A percentile compares a stretch with the other conserved stretches of the same genome.
Evolutionary conservation across 2,797 vertebrate genomes (phyloP).

Genomic region (Gorsachius magnificus): DNA sequence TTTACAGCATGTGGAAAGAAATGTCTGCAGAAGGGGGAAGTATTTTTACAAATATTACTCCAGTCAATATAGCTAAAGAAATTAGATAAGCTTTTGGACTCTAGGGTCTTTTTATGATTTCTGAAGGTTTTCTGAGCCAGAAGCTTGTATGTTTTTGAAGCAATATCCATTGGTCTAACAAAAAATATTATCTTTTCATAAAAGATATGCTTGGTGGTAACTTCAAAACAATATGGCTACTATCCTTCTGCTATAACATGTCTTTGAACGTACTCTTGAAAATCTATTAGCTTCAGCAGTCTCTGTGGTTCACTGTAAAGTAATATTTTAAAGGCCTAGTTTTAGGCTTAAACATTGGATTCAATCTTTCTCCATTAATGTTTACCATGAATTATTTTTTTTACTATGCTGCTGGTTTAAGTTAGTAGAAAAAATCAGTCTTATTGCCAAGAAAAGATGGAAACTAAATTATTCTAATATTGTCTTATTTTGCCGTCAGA

Average conservation of each 20-base stretch:
- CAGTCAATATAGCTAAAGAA: not conserved
- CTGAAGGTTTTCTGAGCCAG: not conserved
- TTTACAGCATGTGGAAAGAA: not conserved
- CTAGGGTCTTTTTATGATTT: not conserved
- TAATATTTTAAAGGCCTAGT: not conserved
- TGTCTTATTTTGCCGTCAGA: not conserved
- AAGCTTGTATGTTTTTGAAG: not conserved
- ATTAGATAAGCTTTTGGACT: not conserved
- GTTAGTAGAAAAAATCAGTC: not conserved
- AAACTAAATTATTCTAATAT: not conserved
- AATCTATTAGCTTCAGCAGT: not conserved
- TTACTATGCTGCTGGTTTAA: not conserved
- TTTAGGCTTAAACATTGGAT: not conserved
- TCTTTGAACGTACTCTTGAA: not conserved
- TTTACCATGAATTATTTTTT: not conserved
- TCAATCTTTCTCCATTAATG: not conserved
- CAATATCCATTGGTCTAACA: not conserved
- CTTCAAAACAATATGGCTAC: not conserved
- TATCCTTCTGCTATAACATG: not conserved
- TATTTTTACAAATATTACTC: not conserved
- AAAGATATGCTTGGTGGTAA: not conserved
- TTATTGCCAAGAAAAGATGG: not conserved
- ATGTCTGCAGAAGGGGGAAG: not conserved
- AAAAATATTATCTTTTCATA: not conserved
- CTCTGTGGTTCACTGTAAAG: not conserved